phyloP scores from a whole-genome alignment of 2,797 vertebrate species.

The Miichthys miiuy region DNA sequence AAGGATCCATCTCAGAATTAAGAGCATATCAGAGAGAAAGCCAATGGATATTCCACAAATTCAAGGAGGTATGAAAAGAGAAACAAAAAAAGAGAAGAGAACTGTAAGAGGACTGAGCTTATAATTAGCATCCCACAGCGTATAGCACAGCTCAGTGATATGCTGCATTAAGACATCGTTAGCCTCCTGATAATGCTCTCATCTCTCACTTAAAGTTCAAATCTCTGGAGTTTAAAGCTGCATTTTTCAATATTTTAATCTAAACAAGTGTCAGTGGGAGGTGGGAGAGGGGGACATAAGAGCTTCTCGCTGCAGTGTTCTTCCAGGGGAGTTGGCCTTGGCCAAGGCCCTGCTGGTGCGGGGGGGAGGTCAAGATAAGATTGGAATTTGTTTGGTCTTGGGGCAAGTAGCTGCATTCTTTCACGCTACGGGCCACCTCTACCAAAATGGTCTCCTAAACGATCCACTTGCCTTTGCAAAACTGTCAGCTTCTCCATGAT shows the following conservation, averaged over 20 bases:
- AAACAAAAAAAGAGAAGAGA: background rate
- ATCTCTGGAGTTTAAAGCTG: slow-evolving; percentile 13
- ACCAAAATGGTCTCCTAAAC: no score
- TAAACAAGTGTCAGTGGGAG: no score
- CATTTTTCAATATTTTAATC: background rate
- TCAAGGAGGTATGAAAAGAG: slow-evolving; percentile 21
- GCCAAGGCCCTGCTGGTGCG: no score
- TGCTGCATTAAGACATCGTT: slow-evolving; percentile 29
- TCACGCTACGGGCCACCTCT: no score
- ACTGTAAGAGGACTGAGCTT: slow-evolving; percentile 13
- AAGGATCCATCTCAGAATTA: slow-evolving; percentile 71
- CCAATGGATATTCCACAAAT: slow-evolving; percentile 33
- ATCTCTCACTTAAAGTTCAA: slow-evolving; percentile 21
- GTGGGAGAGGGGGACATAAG: no score
- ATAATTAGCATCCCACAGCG: slow-evolving; percentile 36
- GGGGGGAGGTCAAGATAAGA: no score
- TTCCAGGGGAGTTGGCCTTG: no score
- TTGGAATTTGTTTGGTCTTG: no score
- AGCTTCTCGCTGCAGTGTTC: no score
- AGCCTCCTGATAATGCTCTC: slow-evolving; percentile 38
- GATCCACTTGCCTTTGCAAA: no score
- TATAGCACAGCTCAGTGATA: slow-evolving; percentile 8
- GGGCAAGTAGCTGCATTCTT: no score
- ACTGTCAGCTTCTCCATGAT: no score
- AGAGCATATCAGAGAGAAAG: slow-evolving; percentile 44